These are phyloP conservation scores for Enteromius afrohamiltoni DNA, from an alignment of 2,797 vertebrate species.

Conservation along the genomic window DNA sequence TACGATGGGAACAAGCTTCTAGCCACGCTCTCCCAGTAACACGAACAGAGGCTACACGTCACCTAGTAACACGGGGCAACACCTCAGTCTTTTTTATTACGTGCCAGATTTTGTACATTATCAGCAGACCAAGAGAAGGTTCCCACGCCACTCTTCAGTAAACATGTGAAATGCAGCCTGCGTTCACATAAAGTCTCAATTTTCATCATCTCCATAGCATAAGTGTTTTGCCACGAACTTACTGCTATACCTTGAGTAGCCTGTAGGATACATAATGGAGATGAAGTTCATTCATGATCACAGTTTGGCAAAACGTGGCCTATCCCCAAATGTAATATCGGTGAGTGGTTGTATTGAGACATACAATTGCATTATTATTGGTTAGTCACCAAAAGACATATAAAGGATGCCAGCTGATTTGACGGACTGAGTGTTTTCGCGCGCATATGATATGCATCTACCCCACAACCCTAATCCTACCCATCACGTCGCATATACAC, in stretches of 20 bases:
- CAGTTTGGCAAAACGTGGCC: neutral
- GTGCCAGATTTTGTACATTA: slow-evolving; percentile 61
- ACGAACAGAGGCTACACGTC: neutral
- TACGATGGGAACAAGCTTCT: slow-evolving; percentile 28
- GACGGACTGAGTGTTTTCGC: neutral
- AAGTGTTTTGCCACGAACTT: no score
- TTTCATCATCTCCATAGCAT: slow-evolving; percentile 21
- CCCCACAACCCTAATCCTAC: no score
- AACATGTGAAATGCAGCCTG: neutral
- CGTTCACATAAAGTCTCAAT: slow-evolving; percentile 14
- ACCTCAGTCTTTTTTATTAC: slow-evolving; percentile 56
- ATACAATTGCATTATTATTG: neutral
- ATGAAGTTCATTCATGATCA: neutral
- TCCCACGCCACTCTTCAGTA: slow-evolving; percentile 54
- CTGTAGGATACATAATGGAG: neutral
- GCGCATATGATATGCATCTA: no score
- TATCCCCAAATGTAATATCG: neutral
- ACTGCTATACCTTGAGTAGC: neutral
- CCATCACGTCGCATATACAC: no score
- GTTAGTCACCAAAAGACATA: neutral
- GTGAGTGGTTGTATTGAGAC: neutral
- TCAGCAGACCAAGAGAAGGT: slow-evolving; percentile 14
- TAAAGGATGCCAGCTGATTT: neutral
- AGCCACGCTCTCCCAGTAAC: slow-evolving; percentile 51
- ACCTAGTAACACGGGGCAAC: slow-evolving; percentile 29